Percentiles rank a stretch among this genome's conserved stretches.
phyloP scores from a whole-genome alignment of 2,888 invertebrate genomes.

The Quadroppia sp. region DNA sequence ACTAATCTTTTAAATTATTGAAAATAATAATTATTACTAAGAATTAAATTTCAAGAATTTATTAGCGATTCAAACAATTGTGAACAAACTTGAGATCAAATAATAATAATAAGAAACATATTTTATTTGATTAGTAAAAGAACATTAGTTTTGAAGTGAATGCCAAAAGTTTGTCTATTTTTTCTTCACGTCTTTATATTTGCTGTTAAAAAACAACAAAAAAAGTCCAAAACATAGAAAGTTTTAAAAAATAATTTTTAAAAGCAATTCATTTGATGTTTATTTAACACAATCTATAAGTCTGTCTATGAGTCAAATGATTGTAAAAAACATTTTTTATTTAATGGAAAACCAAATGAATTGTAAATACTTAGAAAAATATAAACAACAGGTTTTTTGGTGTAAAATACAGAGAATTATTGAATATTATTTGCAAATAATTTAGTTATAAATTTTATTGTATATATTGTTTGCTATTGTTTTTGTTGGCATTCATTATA shows the following conservation, averaged over 20 bases:
- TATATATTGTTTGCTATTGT: too few species aligned
- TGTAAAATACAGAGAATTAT: too few species aligned
- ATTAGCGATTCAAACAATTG: background rate
- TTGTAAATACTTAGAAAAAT: too few species aligned
- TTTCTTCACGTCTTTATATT: background rate
- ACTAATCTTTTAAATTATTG: background rate
- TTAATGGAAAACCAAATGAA: too few species aligned
- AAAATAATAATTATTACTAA: background rate
- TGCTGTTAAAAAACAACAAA: background rate
- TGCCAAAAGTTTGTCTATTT: constrained; percentile 3
- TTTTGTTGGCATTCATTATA: background rate
- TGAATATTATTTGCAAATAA: too few species aligned
- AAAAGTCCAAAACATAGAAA: background rate
- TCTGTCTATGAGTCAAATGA: background rate
- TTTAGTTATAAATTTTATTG: too few species aligned
- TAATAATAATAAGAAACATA: background rate
- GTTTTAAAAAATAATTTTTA: background rate
- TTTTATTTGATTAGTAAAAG: constrained; percentile 13
- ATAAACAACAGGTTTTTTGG: too few species aligned
- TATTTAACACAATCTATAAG: constrained; percentile 7
- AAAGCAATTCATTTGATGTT: background rate
- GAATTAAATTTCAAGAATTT: too few species aligned
- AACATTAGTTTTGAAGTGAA: background rate
- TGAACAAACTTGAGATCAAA: background rate
- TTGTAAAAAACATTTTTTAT: too few species aligned